Evolutionary conservation across 2,797 vertebrate genomes (phyloP), one percentile per base, ranked within the genome.

Genomic region (Chelon labrosus): DNA sequence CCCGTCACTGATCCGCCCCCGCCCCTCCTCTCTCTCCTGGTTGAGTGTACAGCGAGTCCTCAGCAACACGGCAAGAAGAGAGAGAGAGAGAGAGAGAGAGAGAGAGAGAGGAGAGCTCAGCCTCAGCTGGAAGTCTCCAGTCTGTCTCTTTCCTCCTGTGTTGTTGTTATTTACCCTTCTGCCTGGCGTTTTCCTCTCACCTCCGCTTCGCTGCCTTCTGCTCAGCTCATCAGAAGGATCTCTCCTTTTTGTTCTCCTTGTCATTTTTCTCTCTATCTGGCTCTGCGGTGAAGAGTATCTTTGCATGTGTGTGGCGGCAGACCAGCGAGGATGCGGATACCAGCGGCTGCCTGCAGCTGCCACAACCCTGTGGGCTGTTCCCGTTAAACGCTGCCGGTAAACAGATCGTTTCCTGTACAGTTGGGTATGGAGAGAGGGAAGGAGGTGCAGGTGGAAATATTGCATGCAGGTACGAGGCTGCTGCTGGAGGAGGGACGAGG

Each of bases 271-370:
- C 58, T 67, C 49, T 53, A 25, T 64, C 76, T 2, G 54, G 37
- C 70, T 86, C 82, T 82, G 84, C 67, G 57, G 84, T 54, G 74
- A 73, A 37, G 74, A 85, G 66, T 65, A 10, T 81, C 71, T 83
- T 69, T 86, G 76, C 65, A 65, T 75, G 80, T 83, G 75, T 82
- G 68, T 77, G 79, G 58, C 80, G 54, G 79, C 68, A 58, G 54
- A 80, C 31, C 11, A 65, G 85, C 69, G 16, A 87, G 79, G 83
- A 93, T 91, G 91, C 75, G 65, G 88, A 89, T 69, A 65, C 77
- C 81, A 61, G 81, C 62, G 41, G 75, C 83, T 61, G 79, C 79
- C 51, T 65, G 79, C 86, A 62, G 87, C 89, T 68, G 83, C 84
- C 85, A 68, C 70, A 44, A 70, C 75, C 74, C 86, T 4, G 38